Percentiles rank a stretch among this genome's conserved stretches.
phyloP scores from a whole-genome alignment of 2,113 vertebrate species.

The Crotophaga sulcirostris region DNA sequence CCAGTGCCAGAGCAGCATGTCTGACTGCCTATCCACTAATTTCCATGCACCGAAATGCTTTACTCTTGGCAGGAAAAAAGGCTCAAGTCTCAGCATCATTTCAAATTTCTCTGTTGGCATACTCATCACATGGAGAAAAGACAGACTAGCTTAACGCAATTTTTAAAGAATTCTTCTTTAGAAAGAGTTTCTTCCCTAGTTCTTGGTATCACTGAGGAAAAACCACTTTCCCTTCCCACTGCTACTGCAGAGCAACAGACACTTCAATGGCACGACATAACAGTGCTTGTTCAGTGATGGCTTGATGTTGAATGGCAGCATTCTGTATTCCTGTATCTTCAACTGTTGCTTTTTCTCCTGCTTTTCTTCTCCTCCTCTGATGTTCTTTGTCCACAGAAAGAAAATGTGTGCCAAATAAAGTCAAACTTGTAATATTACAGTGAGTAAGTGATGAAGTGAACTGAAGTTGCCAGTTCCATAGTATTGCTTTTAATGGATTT shows the following conservation, averaged over 20 bases:
- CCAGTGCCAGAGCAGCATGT: not conserved
- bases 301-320: not conserved
- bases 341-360: not conserved
- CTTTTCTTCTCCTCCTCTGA: not conserved
- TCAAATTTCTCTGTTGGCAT: not conserved
- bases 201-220: not conserved
- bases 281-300: not conserved
- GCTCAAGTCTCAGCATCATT: not conserved
- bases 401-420: not conserved
- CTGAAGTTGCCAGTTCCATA: not conserved
- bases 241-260: not conserved
- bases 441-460: not conserved
- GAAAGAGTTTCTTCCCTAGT: not conserved
- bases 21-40: not conserved
- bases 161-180: not conserved
- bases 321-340: not conserved
- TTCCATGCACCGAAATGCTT: not conserved
- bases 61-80: not conserved
- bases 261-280: not conserved
- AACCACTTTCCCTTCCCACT: not conserved
- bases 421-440: not conserved
- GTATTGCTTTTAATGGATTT: conserved; percentile 28
- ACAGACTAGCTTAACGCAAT: not conserved
- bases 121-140: not conserved
- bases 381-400: not conserved